Base-by-base conservation (phyloP, 2,888 invertebrate genomes). In the Andrena praecox region DNA sequence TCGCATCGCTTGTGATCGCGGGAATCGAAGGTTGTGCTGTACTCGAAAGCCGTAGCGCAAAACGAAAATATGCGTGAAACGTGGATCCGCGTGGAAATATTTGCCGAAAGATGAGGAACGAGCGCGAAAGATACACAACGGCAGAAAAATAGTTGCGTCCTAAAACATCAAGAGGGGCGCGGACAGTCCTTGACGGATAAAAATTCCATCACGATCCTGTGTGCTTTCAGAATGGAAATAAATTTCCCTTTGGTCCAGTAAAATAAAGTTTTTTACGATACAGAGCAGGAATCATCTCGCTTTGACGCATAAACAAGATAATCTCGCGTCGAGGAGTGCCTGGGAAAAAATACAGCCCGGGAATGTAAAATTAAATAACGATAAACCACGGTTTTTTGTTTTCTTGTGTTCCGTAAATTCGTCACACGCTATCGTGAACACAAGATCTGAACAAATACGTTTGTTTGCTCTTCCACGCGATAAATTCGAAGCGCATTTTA, bases 11-110 rank as follows among this genome's bases (percentile, higher is more conserved):
- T 70, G 42, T 54, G 67, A 62, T 66, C 64, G 7, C 71, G 69
- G 50, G 72, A 59, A 60, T 60, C 48, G 29, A 10, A 12, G 6
- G 24, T 24, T 24, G 24, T 29, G 7, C 50, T 24, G 16, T 1
- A 12, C 2, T 60, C 0, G 7, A 20, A 20, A 33, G 6, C 12
- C 52, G 54, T 20, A 12, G 50, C 48, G 27, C 63, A 16, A 27
- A 52, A 71, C 10, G 20, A 54, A 24, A 33, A 56, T 42, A 75
- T 20, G 68, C 33, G 70, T 73, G 73, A 16, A 12, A 59, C 59
- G 29, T 81, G 77, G 69, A 81, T 85, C 81, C 62, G 35, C 64
- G 71, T 74, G 73, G 42, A 73, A 78, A 78, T 60, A 80, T 74
- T 64, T 64, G 68, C 64, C 29, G 20, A 66, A 63, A 66, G 77